Conservation (phyloP, 2,113 vertebrate genomes). For the Sarotherodon lohbergeri region DNA sequence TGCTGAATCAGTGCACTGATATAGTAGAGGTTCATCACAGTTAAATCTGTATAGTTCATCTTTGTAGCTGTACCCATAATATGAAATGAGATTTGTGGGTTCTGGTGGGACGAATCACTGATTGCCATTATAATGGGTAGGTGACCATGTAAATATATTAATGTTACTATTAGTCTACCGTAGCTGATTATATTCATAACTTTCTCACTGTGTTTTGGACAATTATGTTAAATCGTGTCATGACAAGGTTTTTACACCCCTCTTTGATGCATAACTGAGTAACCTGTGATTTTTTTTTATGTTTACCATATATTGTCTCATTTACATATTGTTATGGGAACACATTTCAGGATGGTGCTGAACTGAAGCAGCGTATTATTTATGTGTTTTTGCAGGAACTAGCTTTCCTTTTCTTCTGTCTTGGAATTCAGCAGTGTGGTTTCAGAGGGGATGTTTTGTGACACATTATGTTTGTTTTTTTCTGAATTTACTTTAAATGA, state of each 20-base stretch:
- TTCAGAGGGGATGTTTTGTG: background rate
- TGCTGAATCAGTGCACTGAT: background rate
- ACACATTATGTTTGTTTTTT: rapidly evolving
- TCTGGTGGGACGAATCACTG: background rate
- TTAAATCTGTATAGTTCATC: background rate
- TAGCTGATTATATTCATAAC: background rate
- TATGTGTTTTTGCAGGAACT: background rate
- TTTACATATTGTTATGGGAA: background rate
- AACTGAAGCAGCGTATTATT: background rate
- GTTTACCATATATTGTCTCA: background rate
- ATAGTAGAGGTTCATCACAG: background rate
- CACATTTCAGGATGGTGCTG: background rate
- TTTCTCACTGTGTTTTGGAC: background rate
- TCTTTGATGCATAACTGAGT: background rate
- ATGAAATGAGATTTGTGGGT: background rate
- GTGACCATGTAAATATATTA: background rate
- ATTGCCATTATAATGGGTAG: background rate
- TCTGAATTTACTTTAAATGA: background rate
- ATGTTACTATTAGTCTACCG: rapidly evolving
- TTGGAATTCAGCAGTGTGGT: background rate
- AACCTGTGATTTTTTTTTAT: rapidly evolving
- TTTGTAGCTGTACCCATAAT: background rate
- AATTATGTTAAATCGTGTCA: background rate
- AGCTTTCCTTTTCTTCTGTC: background rate
- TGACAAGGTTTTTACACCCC: background rate